Conservation (phyloP, 1,140 invertebrate species). For the Galendromus occidentalis region DNA sequence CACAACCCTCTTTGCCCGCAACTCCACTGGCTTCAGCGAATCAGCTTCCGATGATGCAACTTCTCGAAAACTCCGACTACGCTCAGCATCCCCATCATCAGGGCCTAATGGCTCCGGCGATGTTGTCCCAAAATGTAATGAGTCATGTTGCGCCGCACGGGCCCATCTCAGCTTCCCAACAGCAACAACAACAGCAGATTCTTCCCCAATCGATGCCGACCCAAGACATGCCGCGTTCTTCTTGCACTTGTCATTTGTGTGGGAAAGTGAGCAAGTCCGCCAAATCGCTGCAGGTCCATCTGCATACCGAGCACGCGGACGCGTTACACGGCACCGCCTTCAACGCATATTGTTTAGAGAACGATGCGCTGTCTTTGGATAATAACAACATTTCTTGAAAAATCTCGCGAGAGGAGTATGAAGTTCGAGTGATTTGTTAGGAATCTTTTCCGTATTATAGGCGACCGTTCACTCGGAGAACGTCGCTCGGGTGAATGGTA, state of each 20-base stretch:
- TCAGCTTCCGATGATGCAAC: neutral
- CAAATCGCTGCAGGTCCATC: slow-evolving; percentile 24
- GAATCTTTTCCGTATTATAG: too few relatives aligned
- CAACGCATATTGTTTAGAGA: too few relatives aligned
- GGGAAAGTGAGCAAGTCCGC: slow-evolving; percentile 21
- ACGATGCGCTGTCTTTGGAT: too few relatives aligned
- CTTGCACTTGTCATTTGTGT: slow-evolving; percentile 23
- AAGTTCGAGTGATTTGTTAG: too few relatives aligned
- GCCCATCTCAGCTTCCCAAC: neutral
- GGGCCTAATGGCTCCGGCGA: neutral
- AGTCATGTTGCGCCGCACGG: neutral
- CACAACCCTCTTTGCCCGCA: neutral
- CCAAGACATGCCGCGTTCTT: slow-evolving; percentile 16
- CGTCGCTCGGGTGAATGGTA: too few relatives aligned
- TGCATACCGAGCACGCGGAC: slow-evolving; percentile 19
- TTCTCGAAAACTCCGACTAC: neutral
- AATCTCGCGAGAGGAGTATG: too few relatives aligned
- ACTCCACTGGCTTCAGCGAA: neutral
- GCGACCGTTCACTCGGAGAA: too few relatives aligned
- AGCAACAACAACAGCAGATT: slow-evolving; percentile 9
- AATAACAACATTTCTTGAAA: too few relatives aligned
- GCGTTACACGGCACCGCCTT: neutral
- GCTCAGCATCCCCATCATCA: neutral
- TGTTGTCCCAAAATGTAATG: neutral
- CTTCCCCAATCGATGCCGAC: neutral